phyloP scores from a whole-genome alignment of 2,888 invertebrate species.

The Mylabris sibirica region DNA sequence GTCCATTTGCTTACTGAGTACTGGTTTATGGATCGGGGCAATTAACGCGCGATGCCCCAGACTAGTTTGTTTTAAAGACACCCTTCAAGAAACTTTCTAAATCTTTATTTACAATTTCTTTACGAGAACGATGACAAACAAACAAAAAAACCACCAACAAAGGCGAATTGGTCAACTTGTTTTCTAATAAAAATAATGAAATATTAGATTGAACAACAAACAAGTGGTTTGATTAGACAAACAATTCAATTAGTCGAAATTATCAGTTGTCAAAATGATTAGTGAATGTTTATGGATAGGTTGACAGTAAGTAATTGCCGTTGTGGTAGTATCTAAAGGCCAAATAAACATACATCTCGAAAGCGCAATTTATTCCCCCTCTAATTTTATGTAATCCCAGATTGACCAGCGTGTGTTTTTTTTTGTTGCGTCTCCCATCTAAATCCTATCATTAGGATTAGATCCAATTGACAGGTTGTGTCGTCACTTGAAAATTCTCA shows the following conservation, averaged over 20 bases:
- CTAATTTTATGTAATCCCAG: neutral
- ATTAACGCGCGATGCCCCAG: constrained; percentile 28
- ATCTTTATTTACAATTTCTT: neutral
- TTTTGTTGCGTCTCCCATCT: constrained; percentile 3
- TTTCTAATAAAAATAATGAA: neutral
- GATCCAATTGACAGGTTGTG: constrained; percentile 24
- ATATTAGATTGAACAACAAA: constrained; percentile 15
- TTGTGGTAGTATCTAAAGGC: neutral
- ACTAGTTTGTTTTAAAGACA: neutral
- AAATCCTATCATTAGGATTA: constrained; percentile 21
- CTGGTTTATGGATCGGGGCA: constrained; percentile 29
- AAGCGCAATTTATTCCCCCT: neutral
- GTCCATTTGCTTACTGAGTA: constrained; percentile 13
- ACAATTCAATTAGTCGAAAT: constrained; percentile 19
- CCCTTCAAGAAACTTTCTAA: neutral
- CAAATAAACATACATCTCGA: neutral
- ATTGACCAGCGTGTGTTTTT: neutral
- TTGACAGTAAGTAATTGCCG: constrained; percentile 23
- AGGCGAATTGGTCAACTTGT: neutral
- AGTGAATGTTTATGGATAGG: constrained; percentile 7
- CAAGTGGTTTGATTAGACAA: constrained; percentile 16
- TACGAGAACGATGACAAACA: neutral
- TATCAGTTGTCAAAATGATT: constrained; percentile 23
- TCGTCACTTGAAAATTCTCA: constrained; percentile 20
- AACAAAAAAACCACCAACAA: neutral